Evolutionary conservation across 1,140 invertebrate species (phyloP).

Genomic region (Olivierus martensii): DNA sequence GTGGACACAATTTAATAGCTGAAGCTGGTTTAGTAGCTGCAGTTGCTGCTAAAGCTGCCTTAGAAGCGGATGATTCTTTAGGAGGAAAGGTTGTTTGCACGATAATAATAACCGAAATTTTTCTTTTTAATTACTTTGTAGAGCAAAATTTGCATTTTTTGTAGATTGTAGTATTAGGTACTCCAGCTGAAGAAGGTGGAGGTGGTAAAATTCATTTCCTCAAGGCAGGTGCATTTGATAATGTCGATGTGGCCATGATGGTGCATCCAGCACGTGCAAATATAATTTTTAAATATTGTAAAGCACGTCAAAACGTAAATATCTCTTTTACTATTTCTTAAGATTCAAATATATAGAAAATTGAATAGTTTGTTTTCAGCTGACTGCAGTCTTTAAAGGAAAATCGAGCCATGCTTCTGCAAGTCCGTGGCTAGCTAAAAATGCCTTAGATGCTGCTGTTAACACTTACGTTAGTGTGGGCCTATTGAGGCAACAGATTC

Average conservation of each 20-base stretch:
- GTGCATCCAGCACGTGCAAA: constrained; percentile 25
- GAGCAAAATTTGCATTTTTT: not conserved
- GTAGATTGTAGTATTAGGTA: constrained; percentile 30
- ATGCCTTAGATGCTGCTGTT: constrained; percentile 24
- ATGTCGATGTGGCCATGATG: constrained; percentile 31
- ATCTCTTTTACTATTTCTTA: too few species aligned
- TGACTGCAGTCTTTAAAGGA: constrained; percentile 19
- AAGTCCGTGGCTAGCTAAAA: constrained; percentile 23
- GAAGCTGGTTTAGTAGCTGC: constrained; percentile 27
- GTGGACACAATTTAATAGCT: constrained; percentile 32
- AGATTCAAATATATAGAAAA: too few species aligned
- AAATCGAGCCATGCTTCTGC: constrained; percentile 19
- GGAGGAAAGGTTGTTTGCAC: constrained; percentile 4
- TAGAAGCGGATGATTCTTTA: constrained; percentile 16
- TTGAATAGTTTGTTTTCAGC: constrained; percentile 9
- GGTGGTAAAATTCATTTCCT: constrained; percentile 31
- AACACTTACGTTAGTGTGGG: constrained; percentile 17
- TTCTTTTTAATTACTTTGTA: not conserved
- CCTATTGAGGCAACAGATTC: constrained; percentile 22
- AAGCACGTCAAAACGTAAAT: too few species aligned
- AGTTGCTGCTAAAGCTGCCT: constrained; percentile 26
- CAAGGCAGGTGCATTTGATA: constrained; percentile 26
- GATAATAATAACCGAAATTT: not conserved
- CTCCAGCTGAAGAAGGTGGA: constrained; percentile 31
- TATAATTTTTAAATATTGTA: not conserved